These are phyloP conservation scores for Aphidius colemani DNA, from an alignment of 2,888 invertebrate species.

Conservation along the genomic window DNA sequence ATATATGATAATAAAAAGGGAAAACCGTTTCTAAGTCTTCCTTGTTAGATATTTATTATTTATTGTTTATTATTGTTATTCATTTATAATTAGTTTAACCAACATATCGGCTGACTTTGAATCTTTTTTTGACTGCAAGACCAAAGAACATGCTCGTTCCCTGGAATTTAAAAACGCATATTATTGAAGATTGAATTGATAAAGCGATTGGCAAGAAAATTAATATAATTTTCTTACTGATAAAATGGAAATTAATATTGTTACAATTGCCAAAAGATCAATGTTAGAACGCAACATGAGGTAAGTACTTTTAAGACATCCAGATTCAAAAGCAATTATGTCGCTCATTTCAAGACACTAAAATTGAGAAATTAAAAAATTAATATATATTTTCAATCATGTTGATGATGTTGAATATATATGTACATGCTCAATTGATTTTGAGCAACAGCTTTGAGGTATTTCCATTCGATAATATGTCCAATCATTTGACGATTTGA, in stretches of 20 bases:
- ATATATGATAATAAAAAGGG: conserved; percentile 54
- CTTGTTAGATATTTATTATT: conserved; percentile 25
- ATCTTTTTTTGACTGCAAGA: conserved; percentile 37
- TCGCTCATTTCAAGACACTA: conserved; percentile 45
- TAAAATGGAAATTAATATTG: conserved; percentile 37
- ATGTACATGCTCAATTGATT: conserved; percentile 39
- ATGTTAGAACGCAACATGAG: conserved; percentile 44
- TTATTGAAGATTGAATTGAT: neutral
- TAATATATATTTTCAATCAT: neutral
- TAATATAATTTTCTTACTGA: conserved; percentile 35
- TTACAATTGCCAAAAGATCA: conserved; percentile 39
- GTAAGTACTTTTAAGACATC: conserved; percentile 42
- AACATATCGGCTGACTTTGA: conserved; percentile 31
- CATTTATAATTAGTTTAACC: conserved; percentile 18
- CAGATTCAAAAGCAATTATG: conserved; percentile 41
- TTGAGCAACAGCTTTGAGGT: conserved; percentile 47
- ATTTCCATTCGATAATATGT: conserved; percentile 36
- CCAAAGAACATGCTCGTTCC: conserved; percentile 38
- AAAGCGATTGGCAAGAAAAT: neutral
- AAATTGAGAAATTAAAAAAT: conserved; percentile 1
- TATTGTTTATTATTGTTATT: conserved; percentile 20
- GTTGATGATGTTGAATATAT: neutral
- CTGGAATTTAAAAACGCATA: conserved; percentile 24
- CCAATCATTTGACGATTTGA: conserved; percentile 46
- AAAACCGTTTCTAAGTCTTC: conserved; percentile 42